Evolutionary conservation across 2,113 vertebrate genomes (phyloP).

Genomic region (Pseudopipra pipra): DNA sequence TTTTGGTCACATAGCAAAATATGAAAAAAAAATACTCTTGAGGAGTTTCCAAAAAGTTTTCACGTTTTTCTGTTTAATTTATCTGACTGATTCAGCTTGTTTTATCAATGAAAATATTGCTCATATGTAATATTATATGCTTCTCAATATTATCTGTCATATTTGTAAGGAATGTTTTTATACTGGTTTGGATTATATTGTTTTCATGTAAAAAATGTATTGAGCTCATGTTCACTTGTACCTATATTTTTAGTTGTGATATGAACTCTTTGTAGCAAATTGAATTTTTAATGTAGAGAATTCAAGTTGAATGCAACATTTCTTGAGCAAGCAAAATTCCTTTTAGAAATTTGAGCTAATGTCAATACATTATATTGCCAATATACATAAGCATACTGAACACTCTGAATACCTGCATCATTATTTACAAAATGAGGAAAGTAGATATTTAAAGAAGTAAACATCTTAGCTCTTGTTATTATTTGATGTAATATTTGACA

Average conservation of each 20-base stretch:
- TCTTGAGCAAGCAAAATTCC: background rate
- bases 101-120: background rate
- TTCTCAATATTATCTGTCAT: background rate
- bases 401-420: background rate
- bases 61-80: background rate
- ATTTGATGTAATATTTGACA: background rate
- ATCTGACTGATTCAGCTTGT: background rate
- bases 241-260: background rate
- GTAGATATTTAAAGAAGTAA: background rate
- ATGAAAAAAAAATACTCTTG: background rate
- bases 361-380: background rate
- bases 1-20: background rate
- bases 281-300: background rate
- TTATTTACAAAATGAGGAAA: background rate
- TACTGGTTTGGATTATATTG: background rate
- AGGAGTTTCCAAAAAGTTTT: background rate
- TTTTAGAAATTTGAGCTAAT: background rate
- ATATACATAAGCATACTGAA: background rate
- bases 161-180: background rate
- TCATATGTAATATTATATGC: background rate
- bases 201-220: background rate
- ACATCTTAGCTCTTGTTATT: background rate
- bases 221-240: background rate
- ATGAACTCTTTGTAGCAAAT: background rate
- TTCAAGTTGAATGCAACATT: background rate